Evolutionary conservation across 2,113 vertebrate genomes (phyloP).

Genomic region (Anguilla japonica): DNA sequence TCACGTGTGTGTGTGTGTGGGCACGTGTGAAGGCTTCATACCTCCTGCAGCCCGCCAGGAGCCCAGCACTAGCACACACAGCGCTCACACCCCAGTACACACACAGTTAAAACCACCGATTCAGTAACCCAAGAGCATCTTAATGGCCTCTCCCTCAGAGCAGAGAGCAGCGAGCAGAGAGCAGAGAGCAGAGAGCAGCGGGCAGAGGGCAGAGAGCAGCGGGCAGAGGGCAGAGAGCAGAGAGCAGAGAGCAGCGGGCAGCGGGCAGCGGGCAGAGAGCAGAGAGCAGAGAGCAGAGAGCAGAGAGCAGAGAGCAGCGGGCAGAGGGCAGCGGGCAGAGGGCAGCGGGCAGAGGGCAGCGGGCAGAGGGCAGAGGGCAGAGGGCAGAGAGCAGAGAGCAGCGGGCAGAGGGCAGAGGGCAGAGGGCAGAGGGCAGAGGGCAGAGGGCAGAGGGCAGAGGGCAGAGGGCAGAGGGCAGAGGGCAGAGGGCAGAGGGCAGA

Average conservation of each 20-base stretch:
- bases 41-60: background rate
- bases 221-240: background rate
- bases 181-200: background rate
- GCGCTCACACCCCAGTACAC: too few relatives aligned
- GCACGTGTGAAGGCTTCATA: background rate
- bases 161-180: background rate
- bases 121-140: background rate
- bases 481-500: background rate
- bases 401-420: too few relatives aligned
- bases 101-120: background rate
- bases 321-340: background rate
- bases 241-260: too few relatives aligned
- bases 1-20: too few relatives aligned
- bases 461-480: too few relatives aligned
- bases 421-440: background rate
- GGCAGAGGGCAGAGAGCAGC: too few relatives aligned
- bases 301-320: background rate
- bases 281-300: background rate
- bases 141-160: background rate
- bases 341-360: too few relatives aligned
- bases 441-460: background rate
- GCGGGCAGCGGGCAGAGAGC: too few relatives aligned
- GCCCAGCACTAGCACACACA: background rate
- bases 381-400: background rate
- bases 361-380: background rate